Base-by-base conservation (phyloP, 1,140 invertebrate genomes). In the Cydia splendana region DNA sequence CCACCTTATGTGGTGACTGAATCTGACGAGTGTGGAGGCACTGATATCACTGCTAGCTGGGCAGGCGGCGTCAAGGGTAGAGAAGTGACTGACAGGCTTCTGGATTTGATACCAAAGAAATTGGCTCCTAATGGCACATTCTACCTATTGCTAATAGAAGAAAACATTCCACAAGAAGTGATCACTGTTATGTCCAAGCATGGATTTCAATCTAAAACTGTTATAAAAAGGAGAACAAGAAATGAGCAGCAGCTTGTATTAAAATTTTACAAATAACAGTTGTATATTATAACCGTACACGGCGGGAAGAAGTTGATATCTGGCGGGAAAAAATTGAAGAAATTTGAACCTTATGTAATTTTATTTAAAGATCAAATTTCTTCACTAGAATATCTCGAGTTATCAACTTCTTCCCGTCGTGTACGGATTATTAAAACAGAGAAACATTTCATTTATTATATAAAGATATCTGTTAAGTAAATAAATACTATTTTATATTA, bases 1-100 rank as follows among this genome's bases (percentile, higher is more conserved):
- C 99, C 99, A 2, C 99, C 99, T 0, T 99, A 99, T 94, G 98
- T 99, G 65, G 96, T 97, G 0, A 99, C 98, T 10, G 95, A 95
- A 15, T 91, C 95, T 65, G 87, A 94, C 45, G 97, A 98, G 93
- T 95, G 97, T 81, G 79, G 80, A n/a, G 87, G 87, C 1, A 83
- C 77, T 48, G 94, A 95, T 69, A 94, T 97, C 48, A 94, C 93
- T 48, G 95, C 94, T 80, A 94, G 97, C 48, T 99, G 98, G 97
- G 98, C 98, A 38, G 98, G 98, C 51, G 98, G 98, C 0, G 71
- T 87, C 9, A 94, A 96, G 83, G 98, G 98, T 2, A 93, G 97
- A 78, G 91, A 96, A 91, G 95, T 99, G 4, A 98, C 97, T 67
- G 96, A 98, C 88, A 91, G 95, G 85, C 91, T 99, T 77, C 94